phyloP scores from a whole-genome alignment of 2,797 vertebrate genomes.

The Pangasius djambal region DNA sequence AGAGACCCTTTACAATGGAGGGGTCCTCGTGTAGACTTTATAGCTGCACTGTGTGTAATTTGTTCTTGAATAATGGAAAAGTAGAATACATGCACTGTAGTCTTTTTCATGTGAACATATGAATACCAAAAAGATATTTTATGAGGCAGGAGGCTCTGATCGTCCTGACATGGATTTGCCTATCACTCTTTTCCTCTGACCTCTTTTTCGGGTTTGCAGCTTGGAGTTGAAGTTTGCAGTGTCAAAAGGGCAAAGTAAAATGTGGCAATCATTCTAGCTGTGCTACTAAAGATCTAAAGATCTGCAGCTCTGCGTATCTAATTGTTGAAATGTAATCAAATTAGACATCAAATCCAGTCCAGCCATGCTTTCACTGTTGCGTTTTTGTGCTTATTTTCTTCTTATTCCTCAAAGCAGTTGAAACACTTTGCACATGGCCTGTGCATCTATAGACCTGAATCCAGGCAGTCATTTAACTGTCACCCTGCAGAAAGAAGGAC shows the following conservation, averaged over 20 bases:
- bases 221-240: constrained; percentile 14
- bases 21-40: background rate
- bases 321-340: constrained; percentile 20
- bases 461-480: constrained; percentile 54
- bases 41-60: background rate
- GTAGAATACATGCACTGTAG: background rate
- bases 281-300: background rate
- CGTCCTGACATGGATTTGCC: constrained; percentile 10
- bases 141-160: background rate
- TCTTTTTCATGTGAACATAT: background rate
- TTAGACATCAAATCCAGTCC: constrained; percentile 18
- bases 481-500: constrained; percentile 47
- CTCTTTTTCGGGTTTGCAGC: constrained; percentile 27
- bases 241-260: constrained; percentile 15
- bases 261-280: constrained; percentile 19
- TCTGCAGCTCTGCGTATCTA: background rate
- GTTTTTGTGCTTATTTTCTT: constrained; percentile 18
- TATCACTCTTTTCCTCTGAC: constrained; percentile 10
- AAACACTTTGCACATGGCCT: constrained; percentile 5
- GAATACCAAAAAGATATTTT: background rate
- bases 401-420: background rate
- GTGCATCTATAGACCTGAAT: constrained; percentile 29
- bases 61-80: background rate
- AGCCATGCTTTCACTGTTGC: constrained; percentile 11
- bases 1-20: background rate